phyloP scores from a whole-genome alignment of 2,797 vertebrate genomes.

The Mormyrops boulengeri region DNA sequence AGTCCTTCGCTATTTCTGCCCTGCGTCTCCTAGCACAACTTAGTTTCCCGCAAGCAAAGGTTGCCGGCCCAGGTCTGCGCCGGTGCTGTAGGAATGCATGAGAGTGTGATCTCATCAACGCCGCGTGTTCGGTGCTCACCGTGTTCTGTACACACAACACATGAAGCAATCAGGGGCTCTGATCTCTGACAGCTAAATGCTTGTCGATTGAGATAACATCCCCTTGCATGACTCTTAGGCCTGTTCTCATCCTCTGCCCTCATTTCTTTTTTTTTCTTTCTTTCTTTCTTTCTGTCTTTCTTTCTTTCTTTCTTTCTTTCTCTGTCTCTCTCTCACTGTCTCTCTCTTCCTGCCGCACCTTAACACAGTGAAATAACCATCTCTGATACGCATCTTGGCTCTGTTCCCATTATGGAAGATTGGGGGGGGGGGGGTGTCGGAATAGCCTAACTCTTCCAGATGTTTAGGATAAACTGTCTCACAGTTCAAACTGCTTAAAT shows the following conservation, averaged over 20 bases:
- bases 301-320: neutral
- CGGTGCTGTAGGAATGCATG: neutral
- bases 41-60: neutral
- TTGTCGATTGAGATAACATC: slow-evolving; percentile 14
- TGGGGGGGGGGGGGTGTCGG: slow-evolving; percentile 8
- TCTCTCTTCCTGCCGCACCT: neutral
- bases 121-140: neutral
- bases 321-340: neutral
- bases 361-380: slow-evolving; percentile 26
- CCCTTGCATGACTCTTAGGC: slow-evolving; percentile 35
- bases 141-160: neutral
- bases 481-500: slow-evolving; percentile 20
- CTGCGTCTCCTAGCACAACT: neutral
- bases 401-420: neutral
- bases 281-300: neutral
- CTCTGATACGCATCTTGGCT: slow-evolving; percentile 20
- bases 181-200: slow-evolving; percentile 11
- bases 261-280: neutral
- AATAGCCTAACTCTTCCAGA: slow-evolving; percentile 24
- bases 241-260: slow-evolving; percentile 13
- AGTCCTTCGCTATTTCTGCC: neutral
- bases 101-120: neutral
- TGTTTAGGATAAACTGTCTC: slow-evolving; percentile 20
- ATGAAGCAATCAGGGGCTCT: neutral
- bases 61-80: neutral